phyloP scores from a whole-genome alignment of 2,797 vertebrate species.

The Apogon hyalosoma region DNA sequence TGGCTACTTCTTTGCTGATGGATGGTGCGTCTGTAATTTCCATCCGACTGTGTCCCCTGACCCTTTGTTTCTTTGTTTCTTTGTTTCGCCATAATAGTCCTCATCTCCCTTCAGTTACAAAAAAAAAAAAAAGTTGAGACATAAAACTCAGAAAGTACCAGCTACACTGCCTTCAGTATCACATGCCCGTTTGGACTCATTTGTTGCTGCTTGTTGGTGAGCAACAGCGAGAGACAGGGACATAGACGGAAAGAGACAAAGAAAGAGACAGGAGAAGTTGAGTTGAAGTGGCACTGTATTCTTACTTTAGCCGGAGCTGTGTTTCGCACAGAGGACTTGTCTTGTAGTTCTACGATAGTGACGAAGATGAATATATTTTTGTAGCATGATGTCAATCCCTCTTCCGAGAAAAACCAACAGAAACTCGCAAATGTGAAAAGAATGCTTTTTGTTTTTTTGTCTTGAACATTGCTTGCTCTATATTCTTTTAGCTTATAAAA shows the following conservation, averaged over 20 bases:
- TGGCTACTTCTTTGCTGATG: slow-evolving; percentile 61
- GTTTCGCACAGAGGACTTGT: slow-evolving; percentile 77
- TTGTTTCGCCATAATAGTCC: slow-evolving; percentile 55
- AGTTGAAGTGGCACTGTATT: slow-evolving; percentile 71
- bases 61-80: background rate
- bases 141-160: slow-evolving; percentile 86
- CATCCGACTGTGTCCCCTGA: slow-evolving; percentile 61
- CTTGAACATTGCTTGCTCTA: slow-evolving; percentile 66
- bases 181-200: slow-evolving; percentile 80
- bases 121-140: slow-evolving; percentile 70
- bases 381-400: slow-evolving; percentile 86
- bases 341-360: slow-evolving; percentile 78
- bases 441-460: slow-evolving; percentile 63
- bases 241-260: slow-evolving; percentile 61
- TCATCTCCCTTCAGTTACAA: slow-evolving; percentile 83
- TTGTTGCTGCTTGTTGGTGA: slow-evolving; percentile 79
- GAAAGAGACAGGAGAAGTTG: slow-evolving; percentile 37
- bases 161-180: slow-evolving; percentile 88
- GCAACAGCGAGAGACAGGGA: slow-evolving; percentile 72
- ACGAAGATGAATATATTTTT: slow-evolving; percentile 82
- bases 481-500: slow-evolving; percentile 42
- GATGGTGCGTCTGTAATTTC: slow-evolving; percentile 66
- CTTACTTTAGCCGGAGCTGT: slow-evolving; percentile 74
- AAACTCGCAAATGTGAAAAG: slow-evolving; percentile 66
- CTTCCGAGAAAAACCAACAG: slow-evolving; percentile 73